A percentile compares a stretch with the other conserved stretches of the same genome.
phyloP scores from a whole-genome alignment of 1,140 invertebrate species.

The Drosophila nigromelanica region DNA sequence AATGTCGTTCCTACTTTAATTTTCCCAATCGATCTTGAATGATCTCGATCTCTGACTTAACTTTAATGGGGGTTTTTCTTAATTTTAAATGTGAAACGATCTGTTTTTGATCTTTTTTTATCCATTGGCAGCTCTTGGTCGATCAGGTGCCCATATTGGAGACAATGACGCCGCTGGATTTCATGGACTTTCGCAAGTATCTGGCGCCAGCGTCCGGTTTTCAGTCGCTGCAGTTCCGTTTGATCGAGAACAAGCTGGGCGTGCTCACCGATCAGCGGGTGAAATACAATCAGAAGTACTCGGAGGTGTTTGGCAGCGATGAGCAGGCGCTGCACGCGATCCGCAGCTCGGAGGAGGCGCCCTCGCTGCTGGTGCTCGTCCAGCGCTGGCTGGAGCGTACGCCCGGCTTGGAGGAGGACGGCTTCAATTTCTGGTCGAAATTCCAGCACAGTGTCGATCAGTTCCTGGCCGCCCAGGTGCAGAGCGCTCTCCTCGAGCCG shows the following conservation, averaged over 20 bases:
- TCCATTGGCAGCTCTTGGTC: slow-evolving; percentile 90
- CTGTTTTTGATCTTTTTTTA: neutral
- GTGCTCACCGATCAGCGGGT: slow-evolving; percentile 94
- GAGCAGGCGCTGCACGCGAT: slow-evolving; percentile 89
- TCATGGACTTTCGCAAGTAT: slow-evolving; percentile 97
- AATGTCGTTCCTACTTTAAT: too few species aligned
- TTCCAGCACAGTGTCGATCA: slow-evolving; percentile 91
- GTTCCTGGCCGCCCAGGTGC: slow-evolving; percentile 89
- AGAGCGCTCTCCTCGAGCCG: slow-evolving; percentile 84
- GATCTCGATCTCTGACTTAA: too few species aligned
- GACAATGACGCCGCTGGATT: slow-evolving; percentile 98
- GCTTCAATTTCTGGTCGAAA: slow-evolving; percentile 97
- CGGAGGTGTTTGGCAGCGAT: slow-evolving; percentile 93
- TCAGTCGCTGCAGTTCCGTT: slow-evolving; percentile 97
- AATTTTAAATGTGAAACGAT: neutral
- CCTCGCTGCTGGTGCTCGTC: slow-evolving; percentile 92
- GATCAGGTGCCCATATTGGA: slow-evolving; percentile 99
- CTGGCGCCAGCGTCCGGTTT: slow-evolving; percentile 98
- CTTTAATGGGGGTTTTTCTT: too few species aligned
- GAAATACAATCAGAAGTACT: slow-evolving; percentile 97
- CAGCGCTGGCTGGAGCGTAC: slow-evolving; percentile 97
- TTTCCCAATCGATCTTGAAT: too few species aligned
- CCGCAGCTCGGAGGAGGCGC: slow-evolving; percentile 91
- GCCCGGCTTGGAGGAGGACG: slow-evolving; percentile 92
- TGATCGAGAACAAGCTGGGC: slow-evolving; percentile 98